Evolutionary conservation across 2,888 invertebrate species (phyloP).

Genomic region (Pristionchus mayeri): DNA sequence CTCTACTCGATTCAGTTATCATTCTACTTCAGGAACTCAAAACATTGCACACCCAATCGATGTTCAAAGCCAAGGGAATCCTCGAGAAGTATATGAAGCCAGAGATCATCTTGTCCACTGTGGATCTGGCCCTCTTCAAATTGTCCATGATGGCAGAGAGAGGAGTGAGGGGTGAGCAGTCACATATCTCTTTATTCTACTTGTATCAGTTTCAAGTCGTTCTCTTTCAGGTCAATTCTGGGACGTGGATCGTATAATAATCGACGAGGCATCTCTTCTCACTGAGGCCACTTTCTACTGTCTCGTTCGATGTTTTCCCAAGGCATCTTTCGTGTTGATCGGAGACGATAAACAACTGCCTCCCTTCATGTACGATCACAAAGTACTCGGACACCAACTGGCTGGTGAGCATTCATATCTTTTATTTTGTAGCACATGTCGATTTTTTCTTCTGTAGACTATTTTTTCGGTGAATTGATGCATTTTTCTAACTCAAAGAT

Average conservation of each 20-base stretch:
- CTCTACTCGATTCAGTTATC: neutral
- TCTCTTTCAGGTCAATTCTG: neutral
- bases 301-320: neutral
- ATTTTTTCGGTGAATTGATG: neutral
- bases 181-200: no score
- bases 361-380: neutral
- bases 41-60: neutral
- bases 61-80: neutral
- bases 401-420: neutral
- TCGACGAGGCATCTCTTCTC: slow-evolving; percentile 19
- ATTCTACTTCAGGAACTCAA: neutral
- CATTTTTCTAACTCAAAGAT: no score
- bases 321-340: neutral
- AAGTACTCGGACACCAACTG: neutral
- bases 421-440: no score
- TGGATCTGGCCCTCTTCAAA: neutral
- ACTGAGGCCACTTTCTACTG: neutral
- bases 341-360: slow-evolving; percentile 30
- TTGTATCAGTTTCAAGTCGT: neutral
- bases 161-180: no score
- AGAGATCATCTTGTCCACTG: neutral
- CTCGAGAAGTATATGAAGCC: neutral
- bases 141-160: neutral
- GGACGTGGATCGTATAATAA: neutral
- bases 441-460: neutral